Evolutionary conservation across 2,113 vertebrate species (phyloP), one percentile per base, ranked within the genome.

Genomic region (Ameiurus melas): DNA sequence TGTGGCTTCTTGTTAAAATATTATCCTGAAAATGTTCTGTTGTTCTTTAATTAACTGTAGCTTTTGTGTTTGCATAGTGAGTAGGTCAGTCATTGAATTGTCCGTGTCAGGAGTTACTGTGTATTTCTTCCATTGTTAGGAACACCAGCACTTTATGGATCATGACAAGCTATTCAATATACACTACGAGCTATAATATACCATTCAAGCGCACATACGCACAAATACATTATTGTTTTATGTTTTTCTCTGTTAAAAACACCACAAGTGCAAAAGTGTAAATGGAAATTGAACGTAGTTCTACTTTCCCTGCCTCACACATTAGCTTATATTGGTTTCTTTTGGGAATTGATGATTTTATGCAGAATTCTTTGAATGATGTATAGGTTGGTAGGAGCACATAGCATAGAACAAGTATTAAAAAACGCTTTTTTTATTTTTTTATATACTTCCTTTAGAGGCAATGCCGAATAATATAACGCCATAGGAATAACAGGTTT

Each of bases 221-320:
- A 80, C 51, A 80, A 27, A 30, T 64, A 25, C 12, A 20, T 73
- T 10, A n/a, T 60, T 73, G 66, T 88, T 30, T 36, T 89, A 77
- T 79, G 30, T 64, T 43, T 68, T 85, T 53, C 43, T 27, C 43
- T 86, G 85, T 87, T 70, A 86, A 86, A 85, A 75, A 94, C 92
- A 93, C 95, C 94, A 88, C 88, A 95, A 95, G 95, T 95, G 95
- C 95, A 95, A 96, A 93, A 86, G 75, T 94, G 92, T 91, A 92
- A 91, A 89, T 85, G 62, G 85, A 92, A 87, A 80, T 55, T 93
- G 88, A 92, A 90, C 91, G 58, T 73, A 85, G 85, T 83, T 88
- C 57, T 84, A 51, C 33, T 25, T 86, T 60, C 9, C 70, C 36
- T 80, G 51, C 80, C 53, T 60, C 30, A 43, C 14, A 43, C 0